Evolutionary conservation across 2,797 vertebrate genomes (phyloP).

Genomic region (Simalia tracyae): DNA sequence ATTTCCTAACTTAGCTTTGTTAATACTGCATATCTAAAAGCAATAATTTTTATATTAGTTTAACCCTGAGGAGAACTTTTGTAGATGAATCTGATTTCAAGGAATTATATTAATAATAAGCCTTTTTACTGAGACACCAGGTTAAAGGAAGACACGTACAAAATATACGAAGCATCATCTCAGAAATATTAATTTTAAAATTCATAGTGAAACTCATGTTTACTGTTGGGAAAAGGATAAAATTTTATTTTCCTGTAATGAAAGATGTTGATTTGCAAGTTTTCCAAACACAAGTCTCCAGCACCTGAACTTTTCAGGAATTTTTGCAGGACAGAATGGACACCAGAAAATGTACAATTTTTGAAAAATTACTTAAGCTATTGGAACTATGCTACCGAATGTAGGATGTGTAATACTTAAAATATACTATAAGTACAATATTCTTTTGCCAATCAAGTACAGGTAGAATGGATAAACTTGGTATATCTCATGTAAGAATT

Average conservation of each 20-base stretch:
- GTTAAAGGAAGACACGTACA: background rate
- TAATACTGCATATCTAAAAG: background rate
- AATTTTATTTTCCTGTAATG: background rate
- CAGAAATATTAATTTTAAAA: background rate
- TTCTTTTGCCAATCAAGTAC: background rate
- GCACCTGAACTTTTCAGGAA: background rate
- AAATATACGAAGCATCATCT: background rate
- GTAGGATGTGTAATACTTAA: background rate
- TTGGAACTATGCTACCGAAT: background rate
- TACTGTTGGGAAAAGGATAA: background rate
- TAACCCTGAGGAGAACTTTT: background rate
- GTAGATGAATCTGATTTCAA: constrained; percentile 4
- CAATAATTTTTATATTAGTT: background rate
- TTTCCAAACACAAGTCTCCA: background rate
- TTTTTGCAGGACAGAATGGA: background rate
- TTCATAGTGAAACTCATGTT: background rate
- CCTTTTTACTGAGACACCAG: background rate
- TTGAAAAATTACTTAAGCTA: background rate
- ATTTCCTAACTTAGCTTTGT: constrained; percentile 9
- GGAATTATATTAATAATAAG: constrained; percentile 4
- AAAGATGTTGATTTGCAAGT: background rate
- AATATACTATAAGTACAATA: background rate
- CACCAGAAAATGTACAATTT: background rate
- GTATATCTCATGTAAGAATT: background rate
- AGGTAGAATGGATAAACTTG: background rate